Evolutionary conservation across 2,113 vertebrate genomes (phyloP).

Genomic region (Cyanistes caeruleus): DNA sequence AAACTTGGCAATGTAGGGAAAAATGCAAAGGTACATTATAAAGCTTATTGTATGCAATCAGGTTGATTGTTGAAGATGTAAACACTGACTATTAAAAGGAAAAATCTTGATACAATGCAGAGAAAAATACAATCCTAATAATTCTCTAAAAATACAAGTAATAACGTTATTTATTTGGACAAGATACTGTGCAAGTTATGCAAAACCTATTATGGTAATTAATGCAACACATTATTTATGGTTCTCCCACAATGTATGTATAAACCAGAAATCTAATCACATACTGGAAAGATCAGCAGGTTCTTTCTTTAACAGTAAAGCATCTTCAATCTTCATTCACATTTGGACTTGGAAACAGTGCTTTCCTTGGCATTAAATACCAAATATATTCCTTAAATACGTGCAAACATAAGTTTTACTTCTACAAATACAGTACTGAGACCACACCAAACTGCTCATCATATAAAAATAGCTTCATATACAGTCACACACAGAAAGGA

Average conservation of each 20-base stretch:
- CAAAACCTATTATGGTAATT: slow-evolving; percentile 6
- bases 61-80: not conserved
- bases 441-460: not conserved
- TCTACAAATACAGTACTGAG: slow-evolving; percentile 38
- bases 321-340: slow-evolving; percentile 30
- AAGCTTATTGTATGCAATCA: slow-evolving; percentile 7
- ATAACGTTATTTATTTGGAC: slow-evolving; percentile 43
- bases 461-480: slow-evolving; percentile 25
- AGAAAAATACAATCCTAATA: slow-evolving; percentile 1
- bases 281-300: not conserved
- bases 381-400: slow-evolving; percentile 33
- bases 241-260: not conserved
- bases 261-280: not conserved
- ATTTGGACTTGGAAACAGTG: slow-evolving; percentile 42
- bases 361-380: slow-evolving; percentile 49
- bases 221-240: not conserved
- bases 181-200: slow-evolving; percentile 45
- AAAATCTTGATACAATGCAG: not conserved
- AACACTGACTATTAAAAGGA: not conserved
- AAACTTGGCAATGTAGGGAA: slow-evolving; percentile 28
- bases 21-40: not conserved
- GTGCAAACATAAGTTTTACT: slow-evolving; percentile 38
- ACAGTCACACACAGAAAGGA: not conserved
- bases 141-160: slow-evolving; percentile 23
- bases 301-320: not conserved